Base-by-base conservation (phyloP, 2,888 invertebrate species). In the Linyphia triangularis region DNA sequence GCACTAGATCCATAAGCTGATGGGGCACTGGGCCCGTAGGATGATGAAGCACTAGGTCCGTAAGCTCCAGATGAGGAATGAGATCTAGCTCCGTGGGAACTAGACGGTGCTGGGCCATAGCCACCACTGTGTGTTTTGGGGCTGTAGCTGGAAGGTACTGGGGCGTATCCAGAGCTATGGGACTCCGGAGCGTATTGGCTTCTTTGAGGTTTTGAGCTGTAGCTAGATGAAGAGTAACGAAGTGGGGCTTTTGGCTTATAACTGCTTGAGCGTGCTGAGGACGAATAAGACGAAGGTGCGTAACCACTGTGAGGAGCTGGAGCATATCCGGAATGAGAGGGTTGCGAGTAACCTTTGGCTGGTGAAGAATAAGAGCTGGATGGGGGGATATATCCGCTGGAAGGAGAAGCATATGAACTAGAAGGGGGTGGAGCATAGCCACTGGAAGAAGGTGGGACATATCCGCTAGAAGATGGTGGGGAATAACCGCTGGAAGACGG, bases 371-470 rank as follows among this genome's bases (percentile, higher is more conserved):
- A 75, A 1, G 61, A n/a, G 33, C 63, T 63, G 1, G 22, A 33
- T 16, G 83, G 61, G 19, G 63, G 65, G 5, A 43, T 73, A 22
- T 83, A 83, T 24, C 63, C 73, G 16, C 73, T 51, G 0, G 43
- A 57, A 13, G 83, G n/a, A 6, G 67, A 26, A 28, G 72, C 40
- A 30, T 67, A 43, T 0, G 72, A 67, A 22, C 40, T 40, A 9
- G 77, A 43, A 16, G 77, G n/a, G 24, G 83, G 22, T 6, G 83
- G 6, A 7, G 73, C 30, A 13, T 84, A 84, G 9, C 83, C 83
- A 37, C 67, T 75, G 0, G 33, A 10, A 10, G 85, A 16, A n/a
- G 67, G n/a, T 24, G 69, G 65, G 2, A 59, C 26, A 22, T 85
- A 81, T 19, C 57, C 37, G 59, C 78, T 67, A 3, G 57, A 37